Base-by-base conservation (phyloP, 2,797 vertebrate genomes). In the Halcyon chelicuti region DNA sequence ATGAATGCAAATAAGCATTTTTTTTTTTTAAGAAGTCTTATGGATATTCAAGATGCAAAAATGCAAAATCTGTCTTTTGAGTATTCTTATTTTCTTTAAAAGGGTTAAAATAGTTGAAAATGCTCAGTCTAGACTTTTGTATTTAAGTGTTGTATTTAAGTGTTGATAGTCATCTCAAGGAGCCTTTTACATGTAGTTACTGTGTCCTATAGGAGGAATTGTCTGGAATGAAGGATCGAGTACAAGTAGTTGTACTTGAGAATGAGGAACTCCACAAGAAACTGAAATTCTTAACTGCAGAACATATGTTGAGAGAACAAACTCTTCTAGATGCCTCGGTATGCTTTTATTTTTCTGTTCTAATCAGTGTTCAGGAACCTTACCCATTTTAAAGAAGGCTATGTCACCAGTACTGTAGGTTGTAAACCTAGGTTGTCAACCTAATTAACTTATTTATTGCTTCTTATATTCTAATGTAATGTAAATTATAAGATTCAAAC, bases 231-330 rank as follows among this genome's bases (percentile, higher is more conserved):
- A 99, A 99, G 96, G 97, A 98, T 80, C 97, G 86, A 77, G 65
- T 99, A 86, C 97, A 97, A 89, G 98, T 98, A 66, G 98, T 99
- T 96, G 97, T 99, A 70, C 95, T 99, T 95, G 99, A 99, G 97
- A 99, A 99, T 75, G 98, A 99, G 90, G 99, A 98, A 28, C 98
- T 99, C 61, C 98, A 98, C 11, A 95, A 98, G 72, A 97, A 98
- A 31, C 88, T 99, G 75, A 99, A 98, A 97, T 98, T 97, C 78
- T 97, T 97, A 96, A 93, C 97, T 83, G 80, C 77, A 10, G 98
- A 99, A 47, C 97, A 98, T 37, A 97, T 90, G 2, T 84, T 98
- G 86, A 98, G 97, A 96, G 98, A 99, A 63, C 98, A 98, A 93
- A 98, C 97, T 5, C 93, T 98, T 62, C 92, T 92, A 82, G 98